Evolutionary conservation across 2,113 vertebrate species (phyloP).

Genomic region (Empidonax alnorum): DNA sequence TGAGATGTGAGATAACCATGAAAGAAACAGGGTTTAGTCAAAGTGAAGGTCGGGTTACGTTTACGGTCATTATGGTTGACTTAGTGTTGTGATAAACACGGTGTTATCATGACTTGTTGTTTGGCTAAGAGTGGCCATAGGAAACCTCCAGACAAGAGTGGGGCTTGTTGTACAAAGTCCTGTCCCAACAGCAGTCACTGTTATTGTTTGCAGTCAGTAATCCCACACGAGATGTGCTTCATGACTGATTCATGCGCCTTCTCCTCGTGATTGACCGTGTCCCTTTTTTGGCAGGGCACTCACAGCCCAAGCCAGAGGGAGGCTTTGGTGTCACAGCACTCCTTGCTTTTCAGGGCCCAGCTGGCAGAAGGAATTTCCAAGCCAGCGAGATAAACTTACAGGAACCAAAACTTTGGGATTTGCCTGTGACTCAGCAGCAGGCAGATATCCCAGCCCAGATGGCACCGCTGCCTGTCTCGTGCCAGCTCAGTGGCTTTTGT

Average conservation of each 20-base stretch:
- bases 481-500: neutral
- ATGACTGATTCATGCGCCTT: conserved; percentile 2
- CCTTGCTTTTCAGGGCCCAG: neutral
- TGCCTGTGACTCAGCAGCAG: neutral
- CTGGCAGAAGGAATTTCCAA: neutral
- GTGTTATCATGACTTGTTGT: neutral
- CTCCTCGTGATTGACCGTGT: neutral
- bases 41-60: neutral
- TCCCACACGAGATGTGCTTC: neutral
- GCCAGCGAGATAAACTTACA: neutral
- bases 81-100: neutral
- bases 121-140: neutral
- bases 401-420: neutral
- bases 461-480: neutral
- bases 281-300: neutral
- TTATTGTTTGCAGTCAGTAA: neutral
- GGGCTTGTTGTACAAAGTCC: neutral
- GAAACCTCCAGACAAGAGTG: conserved; percentile 15
- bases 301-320: neutral
- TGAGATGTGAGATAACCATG: neutral
- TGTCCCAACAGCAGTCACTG: neutral
- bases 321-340: neutral
- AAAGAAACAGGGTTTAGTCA: neutral
- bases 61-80: neutral
- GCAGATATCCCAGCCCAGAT: neutral